Base-by-base conservation (phyloP, 2,888 invertebrate genomes). In the Ischnura elegans region DNA sequence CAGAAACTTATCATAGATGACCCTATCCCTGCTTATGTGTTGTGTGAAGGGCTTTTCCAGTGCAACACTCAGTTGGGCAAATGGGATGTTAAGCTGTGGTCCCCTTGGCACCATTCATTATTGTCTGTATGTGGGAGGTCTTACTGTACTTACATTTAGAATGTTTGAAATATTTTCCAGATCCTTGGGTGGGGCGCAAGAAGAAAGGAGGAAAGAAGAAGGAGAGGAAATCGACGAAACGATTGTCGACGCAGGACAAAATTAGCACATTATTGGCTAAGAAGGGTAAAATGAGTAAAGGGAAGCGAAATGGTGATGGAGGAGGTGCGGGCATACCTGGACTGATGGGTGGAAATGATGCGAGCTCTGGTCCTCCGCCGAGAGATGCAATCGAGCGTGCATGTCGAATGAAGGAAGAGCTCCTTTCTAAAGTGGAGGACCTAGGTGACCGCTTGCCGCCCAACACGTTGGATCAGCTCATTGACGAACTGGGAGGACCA, bases 381-480 rank as follows among this genome's bases (percentile, higher is more conserved):
- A 97, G 98, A 94, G 98, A 98, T 94, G 98, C 98, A 46, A 98
- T 99, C 94, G 99, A 99, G 95, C 97, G 98, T 87, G 99, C 99
- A 0, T 98, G 98, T 96, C 97, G 97, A 95, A 99, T 99, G 98
- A 99, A 99, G 96, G 98, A 99, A 95, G 98, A 99, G 94, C 96
- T 99, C 84, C 96, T 99, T 94, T 97, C 97, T 94, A 97, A 97
- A 95, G 98, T 99, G 94, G 99, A 99, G 96, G 96, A 97, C 46
- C 96, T 99, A 2, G 99, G 99, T 8, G 97, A 98, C 0, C 97
- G 97, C 43, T 96, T 99, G 94, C 99, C 99, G 10, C 98, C 99
- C 76, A 99, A 99, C 96, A 99, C 99, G 0, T 96, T 99, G 87
- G 99, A 99, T 97, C 99, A 99, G 96, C 97, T 99, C 21, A 99